Evolutionary conservation across 2,113 vertebrate species (phyloP), one percentile per base, ranked within the genome.

Genomic region (Ophiodon elongatus): DNA sequence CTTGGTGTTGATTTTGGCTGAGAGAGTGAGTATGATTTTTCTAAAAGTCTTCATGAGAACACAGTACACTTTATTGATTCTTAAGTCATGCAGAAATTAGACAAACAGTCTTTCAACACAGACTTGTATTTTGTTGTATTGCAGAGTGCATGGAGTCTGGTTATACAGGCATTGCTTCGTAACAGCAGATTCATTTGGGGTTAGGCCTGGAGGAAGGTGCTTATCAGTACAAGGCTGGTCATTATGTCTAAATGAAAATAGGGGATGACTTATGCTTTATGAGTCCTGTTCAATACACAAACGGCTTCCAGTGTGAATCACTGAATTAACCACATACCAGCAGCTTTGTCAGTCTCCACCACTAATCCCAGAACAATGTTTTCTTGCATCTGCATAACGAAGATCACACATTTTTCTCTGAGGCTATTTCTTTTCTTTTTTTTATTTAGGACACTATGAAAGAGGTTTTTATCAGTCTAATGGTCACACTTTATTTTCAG

Each of bases 191-290:
- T 77, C 3, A 43, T 73, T 54, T 67, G 35, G 33, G 45, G 60
- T 14, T 6, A 47, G 23, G 85, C 85, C 82, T 37, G 35, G 27
- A 77, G 87, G 78, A 68, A 60, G 2, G 80, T 80, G 63, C 86
- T 88, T 43, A 27, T 80, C 63, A 52, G 50, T 27, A 87, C 80
- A 89, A 87, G n/a, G 83, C 31, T 6, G 57, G 15, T 82, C 78
- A 77, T 91, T 91, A 82, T 88, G 41, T 73, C 73, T 9, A 64
- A 23, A 25, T 65, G 64, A 82, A 31, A 8, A 1, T 64, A 84
- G 25, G 57, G 45, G 75, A 72, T 68, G 37, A 72, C 75, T 77
- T 65, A 41, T 27, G 21, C 66, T 80, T 84, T 74, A 45, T 68
- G 57, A 67, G 47, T 43, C 25, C 25, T 11, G 41, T 66, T 81